Evolutionary conservation across 1,140 invertebrate species (phyloP).

Genomic region (Theocolax elegans): DNA sequence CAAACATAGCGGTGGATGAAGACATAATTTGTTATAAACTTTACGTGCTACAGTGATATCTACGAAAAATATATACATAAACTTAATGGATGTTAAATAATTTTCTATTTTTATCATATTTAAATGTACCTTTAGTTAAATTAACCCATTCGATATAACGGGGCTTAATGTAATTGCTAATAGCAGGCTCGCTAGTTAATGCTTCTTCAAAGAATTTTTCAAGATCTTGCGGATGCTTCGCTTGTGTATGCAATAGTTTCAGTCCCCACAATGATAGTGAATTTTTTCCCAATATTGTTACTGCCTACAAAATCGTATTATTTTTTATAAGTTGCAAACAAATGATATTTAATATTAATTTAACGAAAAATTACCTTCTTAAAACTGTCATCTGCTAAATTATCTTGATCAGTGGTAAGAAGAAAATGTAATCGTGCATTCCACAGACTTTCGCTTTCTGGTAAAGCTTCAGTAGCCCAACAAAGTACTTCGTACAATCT

Average conservation of each 20-base stretch:
- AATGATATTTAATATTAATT: constrained; percentile 8
- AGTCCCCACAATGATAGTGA: constrained; percentile 66
- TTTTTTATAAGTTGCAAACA: neutral
- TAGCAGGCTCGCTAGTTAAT: constrained; percentile 53
- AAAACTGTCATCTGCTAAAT: constrained; percentile 54
- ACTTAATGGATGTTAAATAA: neutral
- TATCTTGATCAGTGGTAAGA: constrained; percentile 55
- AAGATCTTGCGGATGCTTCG: constrained; percentile 59
- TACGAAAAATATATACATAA: constrained; percentile 30
- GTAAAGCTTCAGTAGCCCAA: constrained; percentile 62
- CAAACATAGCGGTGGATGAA: constrained; percentile 62
- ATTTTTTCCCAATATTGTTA: constrained; percentile 57
- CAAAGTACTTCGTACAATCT: constrained; percentile 62
- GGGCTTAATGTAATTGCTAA: constrained; percentile 64
- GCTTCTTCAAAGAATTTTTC: constrained; percentile 65
- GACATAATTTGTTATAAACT: constrained; percentile 59
- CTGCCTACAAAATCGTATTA: constrained; percentile 54
- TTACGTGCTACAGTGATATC: constrained; percentile 63
- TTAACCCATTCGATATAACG: constrained; percentile 67
- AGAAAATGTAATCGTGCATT: constrained; percentile 61
- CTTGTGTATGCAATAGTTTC: constrained; percentile 63
- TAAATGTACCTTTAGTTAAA: constrained; percentile 56
- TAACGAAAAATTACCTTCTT: constrained; percentile 50
- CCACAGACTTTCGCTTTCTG: constrained; percentile 66
- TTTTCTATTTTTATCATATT: neutral